phyloP scores from a whole-genome alignment of 2,113 vertebrate species.

The Eurystomus gularis region DNA sequence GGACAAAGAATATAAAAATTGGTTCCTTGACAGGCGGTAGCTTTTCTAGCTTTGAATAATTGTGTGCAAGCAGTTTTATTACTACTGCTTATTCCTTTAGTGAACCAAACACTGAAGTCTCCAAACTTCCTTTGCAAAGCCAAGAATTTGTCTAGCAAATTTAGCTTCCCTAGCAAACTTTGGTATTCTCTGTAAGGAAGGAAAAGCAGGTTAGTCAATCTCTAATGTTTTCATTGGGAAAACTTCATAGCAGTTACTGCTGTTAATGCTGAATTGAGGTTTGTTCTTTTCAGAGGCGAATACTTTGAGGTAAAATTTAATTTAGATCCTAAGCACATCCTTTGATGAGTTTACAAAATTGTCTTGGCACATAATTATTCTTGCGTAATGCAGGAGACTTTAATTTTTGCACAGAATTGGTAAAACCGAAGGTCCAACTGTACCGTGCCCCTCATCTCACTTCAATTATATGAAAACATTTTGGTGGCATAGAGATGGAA shows the following conservation, averaged over 20 bases:
- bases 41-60: background rate
- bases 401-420: background rate
- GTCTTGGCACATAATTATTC: background rate
- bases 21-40: background rate
- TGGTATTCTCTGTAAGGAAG: background rate
- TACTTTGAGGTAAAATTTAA: conserved; percentile 5
- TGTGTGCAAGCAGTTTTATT: background rate
- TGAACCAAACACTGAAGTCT: background rate
- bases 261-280: background rate
- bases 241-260: background rate
- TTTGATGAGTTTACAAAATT: conserved; percentile 9
- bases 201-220: background rate
- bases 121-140: background rate
- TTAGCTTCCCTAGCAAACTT: background rate
- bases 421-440: background rate
- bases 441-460: background rate
- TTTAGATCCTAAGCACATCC: background rate
- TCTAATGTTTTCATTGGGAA: background rate
- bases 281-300: conserved; percentile 6
- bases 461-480: background rate
- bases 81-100: background rate
- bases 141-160: background rate
- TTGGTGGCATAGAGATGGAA: background rate
- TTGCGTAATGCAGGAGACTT: background rate
- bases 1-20: background rate